Evolutionary conservation across 2,797 vertebrate species (phyloP), one percentile per base, ranked within the genome.

Genomic region (Vespertilio murinus): DNA sequence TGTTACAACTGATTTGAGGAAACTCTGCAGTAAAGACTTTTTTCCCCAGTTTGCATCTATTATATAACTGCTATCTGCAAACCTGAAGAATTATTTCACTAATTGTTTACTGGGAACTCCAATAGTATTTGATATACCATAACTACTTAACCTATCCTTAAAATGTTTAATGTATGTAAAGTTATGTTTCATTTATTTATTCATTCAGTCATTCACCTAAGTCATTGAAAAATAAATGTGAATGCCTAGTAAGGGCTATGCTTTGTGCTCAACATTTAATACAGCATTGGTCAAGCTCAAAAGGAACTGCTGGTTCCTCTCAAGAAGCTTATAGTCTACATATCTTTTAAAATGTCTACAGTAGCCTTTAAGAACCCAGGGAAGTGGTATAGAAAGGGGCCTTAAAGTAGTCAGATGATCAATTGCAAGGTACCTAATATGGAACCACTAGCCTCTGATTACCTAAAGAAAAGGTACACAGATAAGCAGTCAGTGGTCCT

Each of bases 401-500:
- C 35, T 59, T 88, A 77, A 82, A 88, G 40, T 69, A 86, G 40
- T 35, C 33, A 92, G 28, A 70, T 54, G 28, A 94, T 42, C 80
- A 38, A 20, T 38, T 54, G 35, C 61, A 93, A 86, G 64, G 17
- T 49, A 73, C 52, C 77, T 33, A 94, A 40, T 30, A 77, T 30
- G 47, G n/a, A 67, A 13, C 59, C 81, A 90, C 18, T 82, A 92
- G 59, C 82, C 71, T 75, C 78, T 74, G 90, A 56, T 88, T 83
- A 78, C 47, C 47, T 71, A 75, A 75, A 92, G 85, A 69, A 94
- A 95, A 96, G 91, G 83, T 94, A 95, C 38, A 59, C 67, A 52
- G 35, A 96, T 2, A 79, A 97, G 64, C 71, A 93, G 83, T 45
- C 61, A 97, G 91, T 92, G 94, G 92, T 98, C 61, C 93, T 96